Conservation (phyloP, 1,140 invertebrate species). For the Trachelipus rathkii region DNA sequence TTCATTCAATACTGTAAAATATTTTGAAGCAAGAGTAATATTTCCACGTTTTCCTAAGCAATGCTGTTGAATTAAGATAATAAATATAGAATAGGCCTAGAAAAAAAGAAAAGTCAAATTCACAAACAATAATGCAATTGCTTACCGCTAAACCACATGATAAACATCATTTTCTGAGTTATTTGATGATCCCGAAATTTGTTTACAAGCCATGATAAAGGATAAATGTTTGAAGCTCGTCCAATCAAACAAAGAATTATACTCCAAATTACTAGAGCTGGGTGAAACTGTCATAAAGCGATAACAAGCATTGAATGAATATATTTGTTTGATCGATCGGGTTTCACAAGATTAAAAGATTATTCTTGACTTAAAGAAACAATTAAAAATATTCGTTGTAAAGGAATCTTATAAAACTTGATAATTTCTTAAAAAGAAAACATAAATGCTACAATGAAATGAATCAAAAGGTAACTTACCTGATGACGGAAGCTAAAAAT, state of each 20-base stretch:
- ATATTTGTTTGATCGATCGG: background rate
- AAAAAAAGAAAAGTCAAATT: background rate
- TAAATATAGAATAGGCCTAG: too few species aligned
- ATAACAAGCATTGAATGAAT: background rate
- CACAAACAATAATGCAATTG: too few species aligned
- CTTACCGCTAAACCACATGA: constrained; percentile 97
- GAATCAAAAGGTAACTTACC: constrained; percentile 54
- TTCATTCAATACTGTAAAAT: too few species aligned
- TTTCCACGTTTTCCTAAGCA: too few species aligned
- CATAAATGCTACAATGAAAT: background rate
- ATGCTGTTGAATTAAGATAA: too few species aligned
- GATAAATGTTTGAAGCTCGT: constrained; percentile 94
- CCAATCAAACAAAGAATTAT: constrained; percentile 87
- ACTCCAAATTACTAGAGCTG: constrained; percentile 82
- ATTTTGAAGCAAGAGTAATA: too few species aligned
- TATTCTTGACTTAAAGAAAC: too few species aligned
- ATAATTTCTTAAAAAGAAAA: background rate
- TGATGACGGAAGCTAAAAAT: constrained; percentile 89
- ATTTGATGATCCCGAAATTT: constrained; percentile 96
- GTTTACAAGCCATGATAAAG: constrained; percentile 86
- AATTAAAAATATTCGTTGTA: too few species aligned
- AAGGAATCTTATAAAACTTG: too few species aligned
- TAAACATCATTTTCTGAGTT: constrained; percentile 96
- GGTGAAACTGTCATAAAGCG: constrained; percentile 49
- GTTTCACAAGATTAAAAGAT: too few species aligned